Conservation (phyloP, 2,113 vertebrate species). For the Prolemur simus region DNA sequence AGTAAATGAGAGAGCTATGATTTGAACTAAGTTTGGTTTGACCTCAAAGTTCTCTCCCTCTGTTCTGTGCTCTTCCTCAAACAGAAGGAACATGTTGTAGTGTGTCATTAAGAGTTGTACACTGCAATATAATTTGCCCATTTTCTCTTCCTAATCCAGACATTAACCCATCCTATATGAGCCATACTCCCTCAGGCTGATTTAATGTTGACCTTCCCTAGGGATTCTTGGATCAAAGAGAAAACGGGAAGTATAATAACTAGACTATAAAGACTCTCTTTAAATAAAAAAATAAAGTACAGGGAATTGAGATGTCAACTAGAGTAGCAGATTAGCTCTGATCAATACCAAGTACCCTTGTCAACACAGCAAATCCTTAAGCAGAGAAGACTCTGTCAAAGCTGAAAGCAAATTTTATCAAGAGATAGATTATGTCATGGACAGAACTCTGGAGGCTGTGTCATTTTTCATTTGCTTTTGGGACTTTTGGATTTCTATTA, state of each 20-base stretch:
- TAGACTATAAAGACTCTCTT: not conserved
- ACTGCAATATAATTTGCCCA: not conserved
- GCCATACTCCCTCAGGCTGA: not conserved
- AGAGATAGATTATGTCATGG: not conserved
- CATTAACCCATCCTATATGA: not conserved
- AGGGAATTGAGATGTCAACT: not conserved
- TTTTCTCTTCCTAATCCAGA: not conserved
- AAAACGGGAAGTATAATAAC: not conserved
- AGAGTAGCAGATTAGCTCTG: not conserved
- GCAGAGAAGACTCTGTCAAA: not conserved
- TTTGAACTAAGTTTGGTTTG: not conserved
- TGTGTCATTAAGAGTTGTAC: not conserved
- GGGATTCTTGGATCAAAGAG: not conserved
- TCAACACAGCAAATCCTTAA: not conserved
- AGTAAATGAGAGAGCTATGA: not conserved
- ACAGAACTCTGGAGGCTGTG: not conserved
- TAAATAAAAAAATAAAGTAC: slow-evolving; percentile 22
- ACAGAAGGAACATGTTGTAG: not conserved
- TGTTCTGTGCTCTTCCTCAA: not conserved
- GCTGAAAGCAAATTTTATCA: not conserved
- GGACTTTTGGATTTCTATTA: not conserved
- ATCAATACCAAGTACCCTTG: not conserved
- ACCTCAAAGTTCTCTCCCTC: not conserved
- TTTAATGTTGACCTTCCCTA: not conserved
- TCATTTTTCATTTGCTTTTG: not conserved